Base-by-base conservation (phyloP, 2,113 vertebrate genomes). In the Orthochromis malagaraziensis region DNA sequence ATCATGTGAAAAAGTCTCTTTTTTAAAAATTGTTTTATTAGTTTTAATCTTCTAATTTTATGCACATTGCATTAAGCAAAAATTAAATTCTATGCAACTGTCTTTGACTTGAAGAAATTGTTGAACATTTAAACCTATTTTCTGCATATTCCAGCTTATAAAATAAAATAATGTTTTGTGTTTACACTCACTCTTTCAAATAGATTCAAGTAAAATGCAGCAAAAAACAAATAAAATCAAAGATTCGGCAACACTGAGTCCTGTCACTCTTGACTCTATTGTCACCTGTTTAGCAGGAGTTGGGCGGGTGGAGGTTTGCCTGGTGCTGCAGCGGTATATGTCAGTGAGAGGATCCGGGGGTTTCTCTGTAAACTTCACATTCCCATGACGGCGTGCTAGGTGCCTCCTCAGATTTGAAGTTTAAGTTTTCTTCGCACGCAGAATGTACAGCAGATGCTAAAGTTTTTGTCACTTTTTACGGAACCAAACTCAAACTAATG, bases 11-110 rank as follows among this genome's bases (percentile, higher is more conserved):
- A 19, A 63, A 35, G 58, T 63, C 4, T 63, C 0, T 60, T 63
- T 63, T 33, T 19, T 11, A 0, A 0, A 3, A 14, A 63, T 0
- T 63, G 58, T 1, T 63, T 35, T 63, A 11, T 63, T 19, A 0
- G 9, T 63, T 60, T 60, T 19, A 33, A 58, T 19, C 26, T 58
- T 58, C 26, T 9, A 31, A 60, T 17, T 60, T 35, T 63, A 35
- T 60, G 16, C 29, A 33, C 58, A 60, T 33, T 63, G 9, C 58
- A 35, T 63, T 35, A 19, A 63, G 31, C 9, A 35, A 63, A 63
- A 63, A 63, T 7, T 19, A 0, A 63, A 63, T 63, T 0, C 16
- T 35, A 63, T 63, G 58, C 29, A 63, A 0, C 29, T 33, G 29
- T 63, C 29, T 19, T 63, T 63, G 58, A 63, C 16, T 60, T 33